Evolutionary conservation across 2,888 invertebrate genomes (phyloP).

Genomic region (Epicampocera succincta): DNA sequence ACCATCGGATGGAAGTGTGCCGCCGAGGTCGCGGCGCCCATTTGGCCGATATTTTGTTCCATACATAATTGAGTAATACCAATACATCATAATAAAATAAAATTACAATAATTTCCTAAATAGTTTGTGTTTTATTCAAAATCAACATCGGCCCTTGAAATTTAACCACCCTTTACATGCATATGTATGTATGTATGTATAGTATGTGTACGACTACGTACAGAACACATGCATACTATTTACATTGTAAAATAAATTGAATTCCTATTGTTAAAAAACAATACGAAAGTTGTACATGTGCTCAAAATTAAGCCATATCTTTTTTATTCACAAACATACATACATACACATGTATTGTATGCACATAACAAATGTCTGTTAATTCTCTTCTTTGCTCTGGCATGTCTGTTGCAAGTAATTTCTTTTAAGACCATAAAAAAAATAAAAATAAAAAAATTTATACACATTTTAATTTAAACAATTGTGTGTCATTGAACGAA

Average conservation of each 20-base stretch:
- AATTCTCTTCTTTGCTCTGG: not conserved
- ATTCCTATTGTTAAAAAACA: not conserved
- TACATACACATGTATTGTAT: not conserved
- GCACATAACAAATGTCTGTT: not conserved
- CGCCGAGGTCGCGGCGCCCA: no score
- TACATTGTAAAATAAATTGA: not conserved
- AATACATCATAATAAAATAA: no score
- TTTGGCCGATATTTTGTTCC: no score
- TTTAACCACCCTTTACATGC: no score
- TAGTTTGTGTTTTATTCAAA: no score
- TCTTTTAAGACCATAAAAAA: constrained; percentile 15
- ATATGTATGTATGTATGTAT: no score
- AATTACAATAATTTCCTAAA: no score
- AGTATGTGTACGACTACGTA: no score
- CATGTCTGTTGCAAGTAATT: constrained; percentile 24
- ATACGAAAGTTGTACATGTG: constrained; percentile 12
- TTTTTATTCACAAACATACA: not conserved
- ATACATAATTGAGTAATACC: no score
- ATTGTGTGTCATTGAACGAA: constrained; percentile 56
- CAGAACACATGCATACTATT: no score
- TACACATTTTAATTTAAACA: constrained; percentile 54
- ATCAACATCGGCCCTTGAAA: no score
- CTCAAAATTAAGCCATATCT: constrained; percentile 5
- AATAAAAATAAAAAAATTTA: constrained; percentile 24
- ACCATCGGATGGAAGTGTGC: no score